phyloP scores from a whole-genome alignment of 2,888 invertebrate genomes.

The Amaurobius ferox region DNA sequence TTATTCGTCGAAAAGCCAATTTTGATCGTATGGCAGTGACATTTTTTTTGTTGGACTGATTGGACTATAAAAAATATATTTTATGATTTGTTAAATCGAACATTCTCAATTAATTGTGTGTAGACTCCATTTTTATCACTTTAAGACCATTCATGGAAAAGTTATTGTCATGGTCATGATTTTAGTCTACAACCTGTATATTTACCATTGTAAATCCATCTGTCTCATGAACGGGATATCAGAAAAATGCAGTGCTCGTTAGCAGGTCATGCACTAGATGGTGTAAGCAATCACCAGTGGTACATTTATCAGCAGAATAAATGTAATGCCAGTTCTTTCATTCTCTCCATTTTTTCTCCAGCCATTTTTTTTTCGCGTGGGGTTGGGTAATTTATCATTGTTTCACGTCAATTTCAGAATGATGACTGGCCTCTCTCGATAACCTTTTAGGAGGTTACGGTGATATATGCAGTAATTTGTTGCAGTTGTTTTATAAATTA shows the following conservation, averaged over 20 bases:
- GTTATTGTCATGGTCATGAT: too few relatives aligned
- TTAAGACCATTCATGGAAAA: too few relatives aligned
- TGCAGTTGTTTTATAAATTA: background rate
- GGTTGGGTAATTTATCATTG: conserved; percentile 4
- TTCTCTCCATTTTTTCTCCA: background rate
- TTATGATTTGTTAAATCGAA: too few relatives aligned
- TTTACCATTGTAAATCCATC: background rate
- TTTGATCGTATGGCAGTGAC: too few relatives aligned
- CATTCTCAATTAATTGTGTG: too few relatives aligned
- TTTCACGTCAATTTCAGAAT: conserved; percentile 30
- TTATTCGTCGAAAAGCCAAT: too few relatives aligned
- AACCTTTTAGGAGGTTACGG: background rate
- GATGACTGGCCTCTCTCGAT: background rate
- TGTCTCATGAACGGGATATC: background rate
- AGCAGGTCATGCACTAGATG: conserved; percentile 25
- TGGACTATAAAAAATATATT: too few relatives aligned
- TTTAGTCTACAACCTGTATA: too few relatives aligned
- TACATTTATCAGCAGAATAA: background rate
- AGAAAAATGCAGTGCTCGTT: conserved; percentile 5
- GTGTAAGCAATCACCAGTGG: conserved; percentile 6
- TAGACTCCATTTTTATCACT: too few relatives aligned
- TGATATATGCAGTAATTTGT: background rate
- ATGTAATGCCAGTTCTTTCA: conserved; percentile 3
- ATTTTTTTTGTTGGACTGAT: too few relatives aligned
- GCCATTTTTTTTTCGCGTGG: background rate